These are phyloP conservation scores for Naso thynnoides DNA, from an alignment of 2,797 vertebrate species.

Conservation along the genomic window DNA sequence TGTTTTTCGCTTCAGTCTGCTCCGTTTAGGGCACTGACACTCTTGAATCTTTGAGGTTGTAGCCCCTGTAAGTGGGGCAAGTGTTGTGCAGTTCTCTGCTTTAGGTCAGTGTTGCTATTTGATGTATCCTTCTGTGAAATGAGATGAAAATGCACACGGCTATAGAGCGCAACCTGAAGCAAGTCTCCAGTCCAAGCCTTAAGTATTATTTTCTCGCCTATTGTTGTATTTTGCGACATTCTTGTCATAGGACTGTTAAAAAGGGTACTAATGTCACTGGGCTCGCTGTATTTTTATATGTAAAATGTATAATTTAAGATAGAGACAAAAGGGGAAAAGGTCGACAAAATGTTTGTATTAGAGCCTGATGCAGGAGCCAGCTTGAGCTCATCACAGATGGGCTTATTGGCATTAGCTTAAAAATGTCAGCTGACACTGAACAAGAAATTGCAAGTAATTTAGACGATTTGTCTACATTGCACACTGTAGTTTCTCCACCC, in stretches of 20 bases:
- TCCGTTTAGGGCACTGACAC: constrained; percentile 18
- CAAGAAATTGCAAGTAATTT: background rate
- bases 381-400: background rate
- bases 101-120: constrained; percentile 58
- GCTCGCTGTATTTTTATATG: constrained; percentile 67
- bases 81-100: constrained; percentile 63
- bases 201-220: constrained; percentile 45
- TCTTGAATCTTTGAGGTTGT: constrained; percentile 42
- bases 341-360: background rate
- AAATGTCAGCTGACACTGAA: background rate
- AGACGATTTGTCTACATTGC: background rate
- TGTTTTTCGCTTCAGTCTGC: constrained; percentile 25
- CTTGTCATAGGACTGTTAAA: constrained; percentile 38
- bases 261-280: constrained; percentile 41
- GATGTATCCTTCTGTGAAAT: constrained; percentile 46
- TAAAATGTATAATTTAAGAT: constrained; percentile 33
- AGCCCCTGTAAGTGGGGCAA: constrained; percentile 31
- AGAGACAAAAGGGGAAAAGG: background rate
- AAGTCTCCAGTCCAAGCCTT: constrained; percentile 56
- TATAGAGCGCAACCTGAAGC: constrained; percentile 17
- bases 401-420: background rate
- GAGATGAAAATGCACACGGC: constrained; percentile 23
- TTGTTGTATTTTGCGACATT: constrained; percentile 55
- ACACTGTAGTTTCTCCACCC: background rate
- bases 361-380: background rate